phyloP scores from a whole-genome alignment of 2,797 vertebrate species.

The Agapornis canus region DNA sequence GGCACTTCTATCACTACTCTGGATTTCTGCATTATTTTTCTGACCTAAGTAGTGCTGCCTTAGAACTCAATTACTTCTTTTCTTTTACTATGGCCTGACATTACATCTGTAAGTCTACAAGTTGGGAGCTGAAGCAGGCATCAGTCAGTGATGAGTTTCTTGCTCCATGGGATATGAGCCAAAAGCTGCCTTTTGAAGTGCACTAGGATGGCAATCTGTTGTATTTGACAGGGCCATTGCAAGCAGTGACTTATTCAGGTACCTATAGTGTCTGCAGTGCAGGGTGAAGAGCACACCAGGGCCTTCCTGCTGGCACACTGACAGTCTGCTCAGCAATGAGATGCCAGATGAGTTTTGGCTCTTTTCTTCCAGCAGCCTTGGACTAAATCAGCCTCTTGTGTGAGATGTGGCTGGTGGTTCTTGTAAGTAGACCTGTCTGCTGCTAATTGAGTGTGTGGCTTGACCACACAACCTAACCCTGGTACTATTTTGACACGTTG shows the following conservation, averaged over 20 bases:
- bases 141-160: neutral
- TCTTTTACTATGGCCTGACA: neutral
- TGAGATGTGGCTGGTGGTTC: fast-evolving
- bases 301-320: neutral
- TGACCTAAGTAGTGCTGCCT: neutral
- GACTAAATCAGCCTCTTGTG: neutral
- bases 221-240: neutral
- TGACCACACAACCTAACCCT: neutral
- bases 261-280: neutral
- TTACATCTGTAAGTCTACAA: neutral
- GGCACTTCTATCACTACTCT: neutral
- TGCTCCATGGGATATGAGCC: neutral
- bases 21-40: neutral
- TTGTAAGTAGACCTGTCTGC: neutral
- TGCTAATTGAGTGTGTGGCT: neutral
- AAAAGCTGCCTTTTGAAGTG: neutral
- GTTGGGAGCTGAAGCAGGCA: neutral
- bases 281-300: neutral
- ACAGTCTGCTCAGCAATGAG: neutral
- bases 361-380: neutral
- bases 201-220: neutral
- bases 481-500: neutral
- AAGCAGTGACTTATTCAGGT: neutral
- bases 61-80: neutral
- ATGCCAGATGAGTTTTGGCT: neutral